phyloP scores from a whole-genome alignment of 2,888 invertebrate genomes.

The Physocephala rufipes region DNA sequence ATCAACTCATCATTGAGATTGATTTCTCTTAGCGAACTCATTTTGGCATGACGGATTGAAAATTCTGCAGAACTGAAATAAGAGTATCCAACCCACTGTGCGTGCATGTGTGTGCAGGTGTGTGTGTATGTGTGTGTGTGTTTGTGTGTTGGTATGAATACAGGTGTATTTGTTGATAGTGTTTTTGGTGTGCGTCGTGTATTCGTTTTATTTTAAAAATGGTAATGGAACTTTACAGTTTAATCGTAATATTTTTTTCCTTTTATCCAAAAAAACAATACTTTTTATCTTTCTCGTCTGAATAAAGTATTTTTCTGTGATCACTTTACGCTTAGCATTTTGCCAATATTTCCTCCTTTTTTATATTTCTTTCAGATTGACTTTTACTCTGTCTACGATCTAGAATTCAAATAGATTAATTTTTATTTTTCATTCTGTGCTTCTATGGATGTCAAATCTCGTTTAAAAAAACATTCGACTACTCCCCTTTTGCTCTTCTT shows the following conservation, averaged over 20 bases:
- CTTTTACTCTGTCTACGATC: too few relatives aligned
- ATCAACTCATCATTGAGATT: not conserved
- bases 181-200: too few relatives aligned
- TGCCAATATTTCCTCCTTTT: not conserved
- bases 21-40: too few relatives aligned
- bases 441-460: too few relatives aligned
- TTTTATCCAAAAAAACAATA: slow-evolving; percentile 16
- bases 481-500: not conserved
- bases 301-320: slow-evolving; percentile 44
- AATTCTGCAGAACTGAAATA: too few relatives aligned
- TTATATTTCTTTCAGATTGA: not conserved
- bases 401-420: too few relatives aligned
- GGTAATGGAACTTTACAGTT: not conserved
- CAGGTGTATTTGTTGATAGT: slow-evolving; percentile 1
- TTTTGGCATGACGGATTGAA: too few relatives aligned
- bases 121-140: slow-evolving; percentile 24
- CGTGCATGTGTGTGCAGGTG: slow-evolving; percentile 27
- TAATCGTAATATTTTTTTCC: slow-evolving; percentile 5
- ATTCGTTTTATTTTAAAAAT: too few relatives aligned
- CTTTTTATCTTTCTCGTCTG: slow-evolving; percentile 25
- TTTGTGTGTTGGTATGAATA: slow-evolving; percentile 29
- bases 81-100: too few relatives aligned
- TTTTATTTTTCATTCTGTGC: too few relatives aligned
- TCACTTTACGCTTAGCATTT: slow-evolving; percentile 31
- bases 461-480: too few relatives aligned